Base-by-base conservation (phyloP, 2,888 invertebrate species). In the Ditylenchus weischeri region DNA sequence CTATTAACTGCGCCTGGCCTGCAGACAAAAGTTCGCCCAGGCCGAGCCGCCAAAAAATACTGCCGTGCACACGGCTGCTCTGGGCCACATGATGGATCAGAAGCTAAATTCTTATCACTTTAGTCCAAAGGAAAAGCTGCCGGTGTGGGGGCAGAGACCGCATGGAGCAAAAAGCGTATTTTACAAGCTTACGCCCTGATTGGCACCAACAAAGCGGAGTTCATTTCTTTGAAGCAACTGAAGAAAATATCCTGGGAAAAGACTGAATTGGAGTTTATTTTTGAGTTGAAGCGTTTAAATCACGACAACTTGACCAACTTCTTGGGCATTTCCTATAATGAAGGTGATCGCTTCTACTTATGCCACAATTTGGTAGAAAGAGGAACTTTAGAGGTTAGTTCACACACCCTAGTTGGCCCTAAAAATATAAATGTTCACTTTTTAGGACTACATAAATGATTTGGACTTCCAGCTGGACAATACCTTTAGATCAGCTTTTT, bases 401-500 rank as follows among this genome's bases (percentile, higher is more conserved):
- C 29, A 29, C 29, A 29, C 8, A 43, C 15, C 43, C 3, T 43
- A 43, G 43, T 43, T 43, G 2, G 3, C 11, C 3, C 62, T 35
- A 35, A 43, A 18, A 57, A 47, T 29, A 35, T 48, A 43, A 21
- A 23, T 50, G n/a, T n/a, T n/a, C 21, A 43, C 19, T 57, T 49
- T n/a, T 23, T 38, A 79, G 77, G 78, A 81, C 48, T 79, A 75
- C 49, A 71, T 74, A 8, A 64, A 69, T 7, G 80, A 82, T 63
- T 47, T 57, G 10, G 81, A 79, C 15, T 82, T 81, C 63, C 67
- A 69, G 6, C 69, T 82, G 76, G 79, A 81, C 72, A 69, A 71
- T n/a, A 79, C 77, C 0, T 81, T 81, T 73, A 75, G 77, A 60
- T 79, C 80, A 13, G 79, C 79, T 0, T 81, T 81, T 62, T 73